A percentile compares a stretch with the other conserved stretches of the same genome.
Conservation (phyloP, 1,140 invertebrate genomes). For the Tigriopus japonicus region DNA sequence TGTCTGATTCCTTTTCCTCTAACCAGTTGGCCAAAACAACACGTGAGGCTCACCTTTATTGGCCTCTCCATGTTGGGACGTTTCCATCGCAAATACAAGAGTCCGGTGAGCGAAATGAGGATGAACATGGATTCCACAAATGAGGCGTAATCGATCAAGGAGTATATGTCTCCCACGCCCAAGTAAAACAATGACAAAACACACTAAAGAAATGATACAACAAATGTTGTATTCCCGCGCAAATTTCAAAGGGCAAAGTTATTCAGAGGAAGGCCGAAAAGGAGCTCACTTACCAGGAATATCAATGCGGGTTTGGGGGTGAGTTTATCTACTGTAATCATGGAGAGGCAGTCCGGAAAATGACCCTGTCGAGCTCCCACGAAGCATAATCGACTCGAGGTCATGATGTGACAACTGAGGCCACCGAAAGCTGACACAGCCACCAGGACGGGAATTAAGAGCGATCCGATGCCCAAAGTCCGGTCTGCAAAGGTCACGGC, state of each 20-base stretch:
- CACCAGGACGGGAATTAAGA: constrained; percentile 49
- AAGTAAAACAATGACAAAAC: constrained; percentile 62
- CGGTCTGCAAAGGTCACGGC: constrained; percentile 37
- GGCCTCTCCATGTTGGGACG: constrained; percentile 43
- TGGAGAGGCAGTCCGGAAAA: constrained; percentile 61
- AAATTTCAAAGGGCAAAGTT: too few species aligned
- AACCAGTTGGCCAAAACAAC: too few species aligned
- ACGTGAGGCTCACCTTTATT: constrained; percentile 37
- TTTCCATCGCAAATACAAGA: constrained; percentile 65
- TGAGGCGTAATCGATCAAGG: constrained; percentile 77
- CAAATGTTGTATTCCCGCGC: too few species aligned
- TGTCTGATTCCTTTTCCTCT: too few species aligned
- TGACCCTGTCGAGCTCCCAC: constrained; percentile 78
- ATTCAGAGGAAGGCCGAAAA: too few species aligned
- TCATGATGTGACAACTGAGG: constrained; percentile 50
- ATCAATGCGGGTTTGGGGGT: constrained; percentile 80
- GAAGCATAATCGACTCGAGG: constrained; percentile 57
- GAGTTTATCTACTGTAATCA: constrained; percentile 60
- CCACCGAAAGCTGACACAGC: constrained; percentile 66
- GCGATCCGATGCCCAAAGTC: neutral
- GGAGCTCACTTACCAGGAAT: constrained; percentile 72
- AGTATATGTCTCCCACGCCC: constrained; percentile 63
- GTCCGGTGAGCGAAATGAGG: constrained; percentile 59
- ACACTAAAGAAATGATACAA: constrained; percentile 23
- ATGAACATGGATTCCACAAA: constrained; percentile 88